A percentile compares a stretch with the other conserved stretches of the same genome.
These are phyloP conservation scores for Byasa hedistus DNA, from an alignment of 2,888 invertebrate species.

Conservation along the genomic window DNA sequence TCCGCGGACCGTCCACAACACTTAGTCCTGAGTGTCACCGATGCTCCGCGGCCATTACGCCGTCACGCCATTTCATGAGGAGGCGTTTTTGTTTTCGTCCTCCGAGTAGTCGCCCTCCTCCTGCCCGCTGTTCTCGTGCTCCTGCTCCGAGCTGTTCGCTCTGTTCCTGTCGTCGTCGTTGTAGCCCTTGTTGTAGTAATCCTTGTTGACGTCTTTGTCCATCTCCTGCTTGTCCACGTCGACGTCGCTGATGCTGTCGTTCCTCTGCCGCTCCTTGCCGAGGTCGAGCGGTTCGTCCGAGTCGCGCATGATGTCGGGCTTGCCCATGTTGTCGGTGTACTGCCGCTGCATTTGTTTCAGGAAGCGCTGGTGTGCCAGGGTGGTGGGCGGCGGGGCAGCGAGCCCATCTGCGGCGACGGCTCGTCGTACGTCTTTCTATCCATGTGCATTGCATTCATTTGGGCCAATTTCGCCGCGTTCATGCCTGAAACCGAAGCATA, in stretches of 20 bases:
- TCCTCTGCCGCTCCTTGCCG: conserved; percentile 46
- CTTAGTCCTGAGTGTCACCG: conserved; percentile 56
- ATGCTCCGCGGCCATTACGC: conserved; percentile 40
- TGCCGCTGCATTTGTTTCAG: conserved; percentile 82
- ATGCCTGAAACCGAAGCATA: conserved; percentile 75
- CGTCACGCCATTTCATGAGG: conserved; percentile 62
- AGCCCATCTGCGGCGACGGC: conserved; percentile 77
- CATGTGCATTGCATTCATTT: conserved; percentile 83
- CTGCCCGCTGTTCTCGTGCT: conserved; percentile 59
- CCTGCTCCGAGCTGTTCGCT: conserved; percentile 50
- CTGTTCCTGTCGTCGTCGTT: conserved; percentile 57
- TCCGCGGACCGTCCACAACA: conserved; percentile 68
- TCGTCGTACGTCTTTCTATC: conserved; percentile 78
- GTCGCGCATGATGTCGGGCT: conserved; percentile 78
- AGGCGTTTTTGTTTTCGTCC: conserved; percentile 65
- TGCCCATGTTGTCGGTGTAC: conserved; percentile 78
- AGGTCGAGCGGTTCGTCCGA: conserved; percentile 78
- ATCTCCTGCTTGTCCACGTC: conserved; percentile 77
- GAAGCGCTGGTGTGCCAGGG: conserved; percentile 80
- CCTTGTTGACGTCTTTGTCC: conserved; percentile 67
- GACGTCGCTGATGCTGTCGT: conserved; percentile 61
- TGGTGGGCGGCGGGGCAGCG: conserved; percentile 78
- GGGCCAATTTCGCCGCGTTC: conserved; percentile 89
- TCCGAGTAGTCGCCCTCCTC: conserved; percentile 75
- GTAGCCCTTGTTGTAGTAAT: conserved; percentile 61